Evolutionary conservation across 1,140 invertebrate species (phyloP), one percentile per base, ranked within the genome.

Genomic region (Pectinophora gossypiella): DNA sequence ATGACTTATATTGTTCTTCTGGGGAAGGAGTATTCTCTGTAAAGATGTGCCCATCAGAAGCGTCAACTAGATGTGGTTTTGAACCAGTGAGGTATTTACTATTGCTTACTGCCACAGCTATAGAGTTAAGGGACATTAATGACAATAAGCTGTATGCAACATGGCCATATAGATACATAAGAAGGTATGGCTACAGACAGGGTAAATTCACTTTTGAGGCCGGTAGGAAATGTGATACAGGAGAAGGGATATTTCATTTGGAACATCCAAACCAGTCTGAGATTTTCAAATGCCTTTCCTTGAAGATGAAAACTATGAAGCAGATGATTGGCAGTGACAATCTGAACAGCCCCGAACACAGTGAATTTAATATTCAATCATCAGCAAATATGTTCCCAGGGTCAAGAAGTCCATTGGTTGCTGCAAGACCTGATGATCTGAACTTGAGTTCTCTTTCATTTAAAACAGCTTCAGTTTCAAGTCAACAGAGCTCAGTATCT

Each of bases 201-300:
- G 94, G 94, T 27, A 94, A 93, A 71, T 97, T 97, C 71, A 95
- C 94, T 15, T 96, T 97, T 84, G 95, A 97, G 90, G 95, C 95
- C n/a, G 96, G 96, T 3, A 89, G 95, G 56, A 96, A 96, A 79
- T 96, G 95, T 85, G 90, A 92, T 55, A 94, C 94, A 3, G 96
- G 96, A 1, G 95, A 96, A 87, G 96, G 96, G 0, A 90, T 92
- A 9, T 97, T 97, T 74, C 92, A 92, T 49, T 87, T 97, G 55
- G 92, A 95, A 68, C 93, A 95, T 65, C 91, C 90, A 6, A 94
- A 94, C 70, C 93, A 93, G 44, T 92, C 94, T 61, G 94, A 95
- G 78, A 94, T 96, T 51, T 95, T 94, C 56, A 90, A 93, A 49
- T 94, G 93, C 73, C 89, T 95, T 50, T 92, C 93, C 0, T 89